phyloP scores from a whole-genome alignment of 2,113 vertebrate genomes.

The Castor canadensis region DNA sequence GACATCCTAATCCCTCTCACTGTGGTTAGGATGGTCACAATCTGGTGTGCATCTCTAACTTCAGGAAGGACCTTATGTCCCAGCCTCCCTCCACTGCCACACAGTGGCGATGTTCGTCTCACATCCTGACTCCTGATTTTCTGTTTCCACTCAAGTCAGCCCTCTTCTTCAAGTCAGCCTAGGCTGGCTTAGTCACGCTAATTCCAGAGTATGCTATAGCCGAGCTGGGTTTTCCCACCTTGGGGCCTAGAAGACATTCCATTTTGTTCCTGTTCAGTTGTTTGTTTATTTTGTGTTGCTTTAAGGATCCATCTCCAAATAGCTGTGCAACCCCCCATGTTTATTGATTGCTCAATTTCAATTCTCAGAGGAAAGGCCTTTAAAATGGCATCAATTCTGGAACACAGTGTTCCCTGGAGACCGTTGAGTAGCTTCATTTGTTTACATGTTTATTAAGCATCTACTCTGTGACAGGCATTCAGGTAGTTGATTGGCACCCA shows the following conservation, averaged over 20 bases:
- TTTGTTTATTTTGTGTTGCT: slow-evolving; percentile 24
- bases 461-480: neutral
- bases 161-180: neutral
- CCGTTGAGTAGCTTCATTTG: neutral
- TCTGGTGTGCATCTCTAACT: neutral
- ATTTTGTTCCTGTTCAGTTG: neutral
- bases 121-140: neutral
- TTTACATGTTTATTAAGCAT: neutral
- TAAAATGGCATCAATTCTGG: neutral
- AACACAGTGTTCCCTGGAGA: neutral
- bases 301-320: neutral
- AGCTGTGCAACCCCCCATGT: neutral
- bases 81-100: neutral
- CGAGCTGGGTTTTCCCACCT: neutral
- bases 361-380: neutral
- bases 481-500: neutral
- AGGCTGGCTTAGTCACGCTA: neutral
- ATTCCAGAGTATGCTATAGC: neutral
- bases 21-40: neutral
- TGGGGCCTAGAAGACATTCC: neutral
- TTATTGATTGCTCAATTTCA: neutral
- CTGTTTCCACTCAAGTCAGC: neutral
- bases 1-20: neutral
- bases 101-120: neutral
- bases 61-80: neutral